Evolutionary conservation across 2,888 invertebrate species (phyloP).

Genomic region (Adineta ricciae): DNA sequence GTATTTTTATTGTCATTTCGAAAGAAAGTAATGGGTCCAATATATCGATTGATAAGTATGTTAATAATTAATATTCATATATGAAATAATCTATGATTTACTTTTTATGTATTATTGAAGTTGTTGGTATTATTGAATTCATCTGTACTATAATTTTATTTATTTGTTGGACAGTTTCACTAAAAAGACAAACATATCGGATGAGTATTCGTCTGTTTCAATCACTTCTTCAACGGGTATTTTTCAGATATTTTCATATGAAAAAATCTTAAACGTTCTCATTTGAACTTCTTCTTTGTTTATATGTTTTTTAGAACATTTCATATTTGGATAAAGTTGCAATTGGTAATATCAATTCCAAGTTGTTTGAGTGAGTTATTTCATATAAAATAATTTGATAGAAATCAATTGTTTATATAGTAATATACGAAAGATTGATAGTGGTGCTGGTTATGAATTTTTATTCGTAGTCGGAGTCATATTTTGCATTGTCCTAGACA

Average conservation of each 20-base stretch:
- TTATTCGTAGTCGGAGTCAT: not conserved
- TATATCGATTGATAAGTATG: not conserved
- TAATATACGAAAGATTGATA: not conserved
- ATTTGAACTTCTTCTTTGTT: too few species aligned
- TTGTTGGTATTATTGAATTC: not conserved
- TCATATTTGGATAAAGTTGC: not conserved
- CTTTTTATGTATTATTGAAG: not conserved
- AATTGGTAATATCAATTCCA: not conserved
- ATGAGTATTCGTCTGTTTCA: not conserved
- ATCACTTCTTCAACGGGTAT: not conserved
- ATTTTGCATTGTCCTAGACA: fast-evolving
- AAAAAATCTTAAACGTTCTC: too few species aligned
- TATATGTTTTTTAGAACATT: not conserved
- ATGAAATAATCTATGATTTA: not conserved
- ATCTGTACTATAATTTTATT: not conserved
- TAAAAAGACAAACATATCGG: not conserved
- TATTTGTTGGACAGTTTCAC: not conserved
- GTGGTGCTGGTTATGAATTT: not conserved
- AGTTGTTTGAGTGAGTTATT: not conserved
- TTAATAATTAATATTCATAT: not conserved
- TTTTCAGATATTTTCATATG: too few species aligned
- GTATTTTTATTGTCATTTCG: not conserved
- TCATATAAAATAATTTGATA: not conserved
- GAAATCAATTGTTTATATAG: not conserved
- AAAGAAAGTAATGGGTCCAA: not conserved